These are phyloP conservation scores for Sinopyrophorus schimmeli DNA, from an alignment of 2,888 invertebrate genomes.

Conservation along the genomic window DNA sequence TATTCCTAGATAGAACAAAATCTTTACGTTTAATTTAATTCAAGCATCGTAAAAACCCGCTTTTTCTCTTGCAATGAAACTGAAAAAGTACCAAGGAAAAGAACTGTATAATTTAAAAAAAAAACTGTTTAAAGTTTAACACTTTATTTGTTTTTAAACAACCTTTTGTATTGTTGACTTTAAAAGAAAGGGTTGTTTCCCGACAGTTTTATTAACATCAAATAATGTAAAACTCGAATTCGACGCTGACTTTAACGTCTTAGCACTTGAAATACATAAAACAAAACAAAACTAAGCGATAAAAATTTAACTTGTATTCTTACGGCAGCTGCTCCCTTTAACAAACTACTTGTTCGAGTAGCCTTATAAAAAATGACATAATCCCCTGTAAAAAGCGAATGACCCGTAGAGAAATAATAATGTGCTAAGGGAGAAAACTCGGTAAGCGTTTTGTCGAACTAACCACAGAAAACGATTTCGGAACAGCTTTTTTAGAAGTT, in stretches of 20 bases:
- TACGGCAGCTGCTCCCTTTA: slow-evolving; percentile 5
- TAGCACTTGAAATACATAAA: slow-evolving; percentile 1
- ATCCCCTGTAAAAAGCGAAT: slow-evolving; percentile 21
- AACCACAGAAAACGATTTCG: slow-evolving; percentile 23
- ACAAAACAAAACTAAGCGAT: slow-evolving; percentile 10
- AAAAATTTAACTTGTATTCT: slow-evolving; percentile 11
- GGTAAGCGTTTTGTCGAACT: slow-evolving; percentile 25
- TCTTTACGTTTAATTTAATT: too few relatives aligned
- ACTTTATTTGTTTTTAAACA: too few relatives aligned
- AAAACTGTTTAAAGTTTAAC: too few relatives aligned
- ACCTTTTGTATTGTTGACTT: too few relatives aligned
- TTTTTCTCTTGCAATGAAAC: too few relatives aligned
- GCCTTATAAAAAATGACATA: slow-evolving; percentile 22
- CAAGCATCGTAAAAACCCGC: too few relatives aligned
- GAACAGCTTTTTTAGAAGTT: slow-evolving; percentile 28
- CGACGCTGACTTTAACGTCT: slow-evolving; percentile 5
- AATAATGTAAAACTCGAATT: slow-evolving; percentile 10
- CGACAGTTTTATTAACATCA: slow-evolving; percentile 5
- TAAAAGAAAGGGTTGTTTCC: too few relatives aligned
- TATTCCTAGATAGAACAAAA: too few relatives aligned
- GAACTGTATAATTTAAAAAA: too few relatives aligned
- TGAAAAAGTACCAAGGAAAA: too few relatives aligned
- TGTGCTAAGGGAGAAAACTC: slow-evolving; percentile 25
- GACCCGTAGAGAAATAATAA: slow-evolving; percentile 28
- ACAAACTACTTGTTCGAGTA: slow-evolving; percentile 15